These are phyloP conservation scores for Steromphala cineraria DNA, from an alignment of 2,888 invertebrate genomes.

Conservation along the genomic window DNA sequence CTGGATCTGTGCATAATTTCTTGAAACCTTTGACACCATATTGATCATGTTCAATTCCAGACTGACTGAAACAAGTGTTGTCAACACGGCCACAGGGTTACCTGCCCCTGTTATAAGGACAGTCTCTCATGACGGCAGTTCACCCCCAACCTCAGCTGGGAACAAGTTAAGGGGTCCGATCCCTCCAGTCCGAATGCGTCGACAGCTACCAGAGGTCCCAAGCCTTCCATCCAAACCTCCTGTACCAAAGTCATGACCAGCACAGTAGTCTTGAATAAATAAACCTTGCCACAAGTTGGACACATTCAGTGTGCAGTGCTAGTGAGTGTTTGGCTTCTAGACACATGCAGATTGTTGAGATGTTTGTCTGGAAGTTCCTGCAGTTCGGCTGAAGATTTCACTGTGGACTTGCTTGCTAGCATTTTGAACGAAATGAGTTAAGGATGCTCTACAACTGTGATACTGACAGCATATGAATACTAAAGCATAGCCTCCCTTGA, in stretches of 20 bases:
- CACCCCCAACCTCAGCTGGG: conserved; percentile 50
- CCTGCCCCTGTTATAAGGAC: conserved; percentile 37
- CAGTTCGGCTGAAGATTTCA: too few relatives aligned
- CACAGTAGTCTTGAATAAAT: neutral
- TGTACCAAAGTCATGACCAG: conserved; percentile 35
- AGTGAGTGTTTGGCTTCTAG: too few relatives aligned
- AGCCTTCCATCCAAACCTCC: conserved; percentile 58
- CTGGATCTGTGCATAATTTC: too few relatives aligned
- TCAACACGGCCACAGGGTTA: conserved; percentile 13
- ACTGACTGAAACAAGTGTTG: neutral
- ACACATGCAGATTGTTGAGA: too few relatives aligned
- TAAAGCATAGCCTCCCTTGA: too few relatives aligned
- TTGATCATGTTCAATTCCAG: neutral
- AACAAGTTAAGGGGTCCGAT: conserved; percentile 39
- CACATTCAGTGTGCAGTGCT: too few relatives aligned
- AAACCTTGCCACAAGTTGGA: neutral
- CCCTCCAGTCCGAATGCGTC: conserved; percentile 48
- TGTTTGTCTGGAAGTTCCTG: too few relatives aligned
- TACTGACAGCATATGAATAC: too few relatives aligned
- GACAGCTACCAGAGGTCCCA: conserved; percentile 55
- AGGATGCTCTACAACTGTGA: too few relatives aligned
- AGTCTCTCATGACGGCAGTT: conserved; percentile 12
- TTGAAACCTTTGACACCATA: too few relatives aligned
- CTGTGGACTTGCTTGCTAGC: too few relatives aligned
- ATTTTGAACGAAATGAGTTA: too few relatives aligned